phyloP scores from a whole-genome alignment of 2,888 invertebrate genomes.

The Mythimna vitellina region DNA sequence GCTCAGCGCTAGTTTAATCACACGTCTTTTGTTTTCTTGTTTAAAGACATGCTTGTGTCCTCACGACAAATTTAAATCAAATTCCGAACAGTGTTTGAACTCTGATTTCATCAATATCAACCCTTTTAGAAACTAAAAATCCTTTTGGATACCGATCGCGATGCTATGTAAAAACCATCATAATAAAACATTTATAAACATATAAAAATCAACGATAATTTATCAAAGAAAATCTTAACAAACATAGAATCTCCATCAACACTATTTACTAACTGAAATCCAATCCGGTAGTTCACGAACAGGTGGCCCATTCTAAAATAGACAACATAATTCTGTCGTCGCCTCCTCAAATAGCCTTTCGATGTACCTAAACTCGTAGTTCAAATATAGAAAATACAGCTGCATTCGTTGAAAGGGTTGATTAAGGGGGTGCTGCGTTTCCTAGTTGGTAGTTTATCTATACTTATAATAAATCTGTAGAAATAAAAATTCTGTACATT shows the following conservation, averaged over 20 bases:
- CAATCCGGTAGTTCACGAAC: constrained; percentile 25
- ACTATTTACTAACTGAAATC: not conserved
- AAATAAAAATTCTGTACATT: no score
- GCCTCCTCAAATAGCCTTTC: constrained; percentile 26
- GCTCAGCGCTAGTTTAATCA: not conserved
- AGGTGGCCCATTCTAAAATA: constrained; percentile 29
- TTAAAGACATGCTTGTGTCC: no score
- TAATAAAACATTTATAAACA: not conserved
- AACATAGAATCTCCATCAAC: constrained; percentile 29
- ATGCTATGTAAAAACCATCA: no score
- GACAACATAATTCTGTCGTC: constrained; percentile 38
- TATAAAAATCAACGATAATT: not conserved
- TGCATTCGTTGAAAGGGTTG: constrained; percentile 2
- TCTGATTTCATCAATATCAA: not conserved
- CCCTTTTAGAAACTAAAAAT: not conserved
- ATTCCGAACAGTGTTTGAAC: no score
- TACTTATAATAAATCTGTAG: no score
- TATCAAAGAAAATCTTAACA: not conserved
- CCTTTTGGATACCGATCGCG: no score
- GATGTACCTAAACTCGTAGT: constrained; percentile 17
- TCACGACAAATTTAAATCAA: no score
- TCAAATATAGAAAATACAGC: constrained; percentile 21
- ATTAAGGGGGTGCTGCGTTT: no score
- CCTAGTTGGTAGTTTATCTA: no score
- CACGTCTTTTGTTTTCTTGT: no score